These are phyloP conservation scores for Telenomus remus DNA, from an alignment of 1,140 invertebrate genomes.

Conservation along the genomic window DNA sequence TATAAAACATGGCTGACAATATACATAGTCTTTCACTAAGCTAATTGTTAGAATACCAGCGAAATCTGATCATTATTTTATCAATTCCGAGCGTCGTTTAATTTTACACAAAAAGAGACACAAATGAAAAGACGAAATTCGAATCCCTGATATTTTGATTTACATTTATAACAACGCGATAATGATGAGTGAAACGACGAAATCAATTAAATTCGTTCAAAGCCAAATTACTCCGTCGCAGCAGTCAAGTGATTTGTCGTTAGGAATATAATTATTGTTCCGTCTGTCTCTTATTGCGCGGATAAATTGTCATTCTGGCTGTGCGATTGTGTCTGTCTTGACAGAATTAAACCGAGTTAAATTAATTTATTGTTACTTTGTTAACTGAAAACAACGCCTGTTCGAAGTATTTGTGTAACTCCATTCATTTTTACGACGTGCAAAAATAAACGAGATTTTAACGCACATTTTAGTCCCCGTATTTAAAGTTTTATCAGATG, in stretches of 20 bases:
- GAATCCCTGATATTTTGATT: no score
- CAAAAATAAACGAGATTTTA: no score
- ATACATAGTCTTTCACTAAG: no score
- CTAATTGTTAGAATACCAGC: no score
- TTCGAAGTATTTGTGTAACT: no score
- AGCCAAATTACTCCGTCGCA: conserved; percentile 45
- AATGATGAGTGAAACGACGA: conserved; percentile 22
- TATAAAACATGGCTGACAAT: no score
- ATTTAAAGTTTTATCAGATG: conserved; percentile 6
- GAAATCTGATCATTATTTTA: no score
- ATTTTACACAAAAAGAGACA: no score
- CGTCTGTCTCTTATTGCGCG: conserved; percentile 28
- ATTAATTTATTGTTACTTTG: conserved; percentile 4
- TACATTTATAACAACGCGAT: neutral
- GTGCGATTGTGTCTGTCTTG: conserved; percentile 24
- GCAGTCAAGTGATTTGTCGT: conserved; percentile 43
- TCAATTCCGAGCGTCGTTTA: no score
- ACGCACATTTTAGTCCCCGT: no score
- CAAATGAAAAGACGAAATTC: no score
- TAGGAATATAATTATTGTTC: conserved; percentile 48
- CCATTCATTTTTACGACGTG: no score
- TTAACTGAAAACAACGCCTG: neutral
- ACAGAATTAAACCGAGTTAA: conserved; percentile 28
- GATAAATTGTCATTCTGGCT: conserved; percentile 56
- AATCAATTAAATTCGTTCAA: conserved; percentile 48